These are phyloP conservation scores for Catocala sponsa DNA, from an alignment of 2,888 invertebrate species.

Conservation along the genomic window DNA sequence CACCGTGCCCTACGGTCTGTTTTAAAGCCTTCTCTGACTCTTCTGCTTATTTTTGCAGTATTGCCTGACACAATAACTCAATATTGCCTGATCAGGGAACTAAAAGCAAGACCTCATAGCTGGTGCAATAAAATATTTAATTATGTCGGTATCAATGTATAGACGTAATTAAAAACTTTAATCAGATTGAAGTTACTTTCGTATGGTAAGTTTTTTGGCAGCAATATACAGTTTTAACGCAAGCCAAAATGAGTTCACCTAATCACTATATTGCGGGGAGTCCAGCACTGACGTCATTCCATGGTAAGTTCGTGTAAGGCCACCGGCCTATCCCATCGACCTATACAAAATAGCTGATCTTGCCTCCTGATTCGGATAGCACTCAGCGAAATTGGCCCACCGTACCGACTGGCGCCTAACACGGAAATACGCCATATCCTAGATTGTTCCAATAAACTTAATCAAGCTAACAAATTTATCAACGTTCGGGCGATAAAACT, in stretches of 20 bases:
- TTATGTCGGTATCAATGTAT: too few species aligned
- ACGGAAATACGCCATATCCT: slow-evolving; percentile 36
- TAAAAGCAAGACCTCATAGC: too few species aligned
- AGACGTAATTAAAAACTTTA: too few species aligned
- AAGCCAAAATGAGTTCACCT: slow-evolving; percentile 13
- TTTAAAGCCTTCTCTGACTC: too few species aligned
- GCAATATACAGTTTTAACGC: slow-evolving; percentile 6
- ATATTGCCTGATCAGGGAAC: too few species aligned
- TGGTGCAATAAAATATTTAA: too few species aligned
- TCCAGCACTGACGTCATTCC: slow-evolving; percentile 22
- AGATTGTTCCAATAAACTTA: slow-evolving; percentile 31
- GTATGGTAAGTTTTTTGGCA: slow-evolving; percentile 6
- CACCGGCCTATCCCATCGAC: slow-evolving; percentile 26
- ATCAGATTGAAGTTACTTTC: too few species aligned
- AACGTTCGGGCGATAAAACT: slow-evolving; percentile 33
- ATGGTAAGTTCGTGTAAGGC: slow-evolving; percentile 24
- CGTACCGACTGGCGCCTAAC: slow-evolving; percentile 37
- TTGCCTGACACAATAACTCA: too few species aligned
- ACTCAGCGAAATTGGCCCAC: slow-evolving; percentile 45
- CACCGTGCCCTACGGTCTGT: too few species aligned
- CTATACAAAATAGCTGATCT: slow-evolving; percentile 42
- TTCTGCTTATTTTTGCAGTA: too few species aligned
- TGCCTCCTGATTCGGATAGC: slow-evolving; percentile 39
- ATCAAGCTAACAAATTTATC: slow-evolving; percentile 38
- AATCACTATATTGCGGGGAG: slow-evolving; percentile 19